phyloP scores from a whole-genome alignment of 2,797 vertebrate genomes.

The Neoniphon sammara region DNA sequence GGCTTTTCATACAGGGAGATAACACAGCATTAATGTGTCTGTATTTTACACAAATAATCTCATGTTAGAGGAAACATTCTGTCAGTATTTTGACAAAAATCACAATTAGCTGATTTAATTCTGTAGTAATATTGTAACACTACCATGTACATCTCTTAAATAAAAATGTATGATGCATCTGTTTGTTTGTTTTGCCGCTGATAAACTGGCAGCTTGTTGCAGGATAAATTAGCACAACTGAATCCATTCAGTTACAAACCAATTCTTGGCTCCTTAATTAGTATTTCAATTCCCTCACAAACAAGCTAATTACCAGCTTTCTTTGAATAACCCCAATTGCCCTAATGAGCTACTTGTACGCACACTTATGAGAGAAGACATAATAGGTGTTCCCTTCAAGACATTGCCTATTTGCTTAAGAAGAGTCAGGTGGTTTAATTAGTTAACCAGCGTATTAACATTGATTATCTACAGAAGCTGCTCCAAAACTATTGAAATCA shows the following conservation, averaged over 20 bases:
- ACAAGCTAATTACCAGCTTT: conserved; percentile 55
- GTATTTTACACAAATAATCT: conserved; percentile 57
- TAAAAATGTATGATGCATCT: conserved; percentile 54
- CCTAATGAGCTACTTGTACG: conserved; percentile 43
- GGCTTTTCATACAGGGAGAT: conserved; percentile 50
- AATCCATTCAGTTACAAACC: conserved; percentile 23
- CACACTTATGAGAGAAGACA: conserved; percentile 26
- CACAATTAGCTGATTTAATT: conserved; percentile 27
- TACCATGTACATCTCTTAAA: conserved; percentile 65
- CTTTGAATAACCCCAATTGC: conserved; percentile 43
- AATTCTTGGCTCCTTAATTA: conserved; percentile 56
- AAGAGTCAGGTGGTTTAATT: conserved; percentile 58
- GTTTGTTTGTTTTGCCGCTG: conserved; percentile 42
- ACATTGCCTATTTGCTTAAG: conserved; percentile 38
- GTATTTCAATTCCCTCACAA: conserved; percentile 28
- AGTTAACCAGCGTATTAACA: conserved; percentile 57
- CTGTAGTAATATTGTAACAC: conserved; percentile 60
- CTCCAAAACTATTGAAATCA: background rate
- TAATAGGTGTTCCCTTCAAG: conserved; percentile 51
- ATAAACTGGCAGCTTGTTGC: conserved; percentile 35
- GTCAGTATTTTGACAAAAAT: conserved; percentile 42
- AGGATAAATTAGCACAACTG: conserved; percentile 49
- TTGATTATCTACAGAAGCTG: conserved; percentile 30
- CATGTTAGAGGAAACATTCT: conserved; percentile 43
- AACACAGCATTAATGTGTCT: conserved; percentile 45